phyloP scores from a whole-genome alignment of 2,888 invertebrate species.

The Branchellion lobata region DNA sequence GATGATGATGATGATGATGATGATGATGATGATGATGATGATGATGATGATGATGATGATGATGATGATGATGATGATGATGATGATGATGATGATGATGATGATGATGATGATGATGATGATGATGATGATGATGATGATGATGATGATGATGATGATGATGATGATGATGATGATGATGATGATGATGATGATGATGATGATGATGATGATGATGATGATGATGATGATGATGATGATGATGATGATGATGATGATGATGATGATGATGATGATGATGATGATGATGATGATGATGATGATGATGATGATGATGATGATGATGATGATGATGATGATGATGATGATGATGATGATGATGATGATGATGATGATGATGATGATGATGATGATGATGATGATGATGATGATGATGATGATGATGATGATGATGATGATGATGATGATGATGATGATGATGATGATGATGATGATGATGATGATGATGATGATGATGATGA shows the following conservation, averaged over 20 bases:
- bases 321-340: conserved; percentile 2
- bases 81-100: conserved; percentile 31
- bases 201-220: conserved; percentile 6
- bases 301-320: background rate
- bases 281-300: background rate
- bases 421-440: conserved; percentile 31
- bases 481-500: conserved; percentile 10
- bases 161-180: conserved; percentile 29
- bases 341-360: conserved; percentile 27
- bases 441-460: conserved; percentile 27
- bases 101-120: conserved; percentile 30
- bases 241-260: background rate
- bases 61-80: conserved; percentile 27
- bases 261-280: background rate
- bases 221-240: background rate
- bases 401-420: conserved; percentile 30
- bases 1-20: conserved; percentile 29
- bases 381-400: conserved; percentile 31
- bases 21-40: conserved; percentile 30
- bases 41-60: conserved; percentile 30
- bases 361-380: conserved; percentile 31
- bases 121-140: conserved; percentile 31
- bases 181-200: conserved; percentile 31
- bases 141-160: conserved; percentile 29
- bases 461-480: conserved; percentile 30